phyloP scores from a whole-genome alignment of 2,797 vertebrate species.

The Gambusia yucatana region DNA sequence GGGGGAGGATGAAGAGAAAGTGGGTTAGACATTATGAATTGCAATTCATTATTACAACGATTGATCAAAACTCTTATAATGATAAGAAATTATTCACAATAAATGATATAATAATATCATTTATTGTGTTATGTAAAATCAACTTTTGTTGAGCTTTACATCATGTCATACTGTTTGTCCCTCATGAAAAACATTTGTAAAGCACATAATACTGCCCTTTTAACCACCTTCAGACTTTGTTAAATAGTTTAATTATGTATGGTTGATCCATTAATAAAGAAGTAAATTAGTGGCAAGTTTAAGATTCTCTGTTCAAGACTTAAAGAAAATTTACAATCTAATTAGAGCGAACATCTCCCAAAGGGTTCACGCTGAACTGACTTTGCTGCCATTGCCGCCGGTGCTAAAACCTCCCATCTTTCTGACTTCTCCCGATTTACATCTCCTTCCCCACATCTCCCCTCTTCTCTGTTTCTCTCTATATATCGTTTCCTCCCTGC shows the following conservation, averaged over 20 bases:
- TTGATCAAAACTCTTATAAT: too few species aligned
- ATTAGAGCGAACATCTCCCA: slow-evolving; percentile 69
- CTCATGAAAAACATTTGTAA: too few species aligned
- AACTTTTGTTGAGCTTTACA: too few species aligned
- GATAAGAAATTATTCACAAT: too few species aligned
- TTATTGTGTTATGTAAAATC: too few species aligned
- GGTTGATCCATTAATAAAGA: neutral
- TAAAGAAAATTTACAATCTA: slow-evolving; percentile 65
- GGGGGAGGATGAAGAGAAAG: too few species aligned
- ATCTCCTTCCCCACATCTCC: slow-evolving; percentile 29
- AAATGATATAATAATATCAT: too few species aligned
- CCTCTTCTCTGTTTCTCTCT: slow-evolving; percentile 35
- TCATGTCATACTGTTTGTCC: too few species aligned
- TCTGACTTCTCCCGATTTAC: slow-evolving; percentile 62
- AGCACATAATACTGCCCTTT: too few species aligned
- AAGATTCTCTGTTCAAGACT: slow-evolving; percentile 39
- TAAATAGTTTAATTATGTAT: neutral
- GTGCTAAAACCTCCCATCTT: slow-evolving; percentile 51
- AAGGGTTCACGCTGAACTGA: slow-evolving; percentile 56
- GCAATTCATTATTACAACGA: too few species aligned
- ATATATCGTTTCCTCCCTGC: slow-evolving; percentile 39
- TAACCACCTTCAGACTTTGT: neutral
- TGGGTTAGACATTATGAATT: too few species aligned
- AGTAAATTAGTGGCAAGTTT: slow-evolving; percentile 16
- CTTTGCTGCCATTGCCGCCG: slow-evolving; percentile 59